These are phyloP conservation scores for Limosa lapponica DNA, from an alignment of 2,797 vertebrate species.

Conservation along the genomic window DNA sequence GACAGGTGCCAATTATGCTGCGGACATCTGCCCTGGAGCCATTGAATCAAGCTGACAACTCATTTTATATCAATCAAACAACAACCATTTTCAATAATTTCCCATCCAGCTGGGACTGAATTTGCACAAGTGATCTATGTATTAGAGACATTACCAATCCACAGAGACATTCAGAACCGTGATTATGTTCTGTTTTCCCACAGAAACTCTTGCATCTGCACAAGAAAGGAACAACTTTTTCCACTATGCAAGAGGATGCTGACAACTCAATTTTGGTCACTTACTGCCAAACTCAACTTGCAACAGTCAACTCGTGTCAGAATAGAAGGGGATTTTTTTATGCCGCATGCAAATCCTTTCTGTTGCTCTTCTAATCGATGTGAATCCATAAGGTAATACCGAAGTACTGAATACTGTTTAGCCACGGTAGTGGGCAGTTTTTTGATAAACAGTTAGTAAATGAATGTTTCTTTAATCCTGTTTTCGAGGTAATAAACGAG, in stretches of 20 bases:
- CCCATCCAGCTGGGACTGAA: constrained; percentile 60
- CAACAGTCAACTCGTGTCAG: background rate
- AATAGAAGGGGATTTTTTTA: background rate
- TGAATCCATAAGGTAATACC: background rate
- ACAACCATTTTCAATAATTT: constrained; percentile 61
- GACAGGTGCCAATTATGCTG: constrained; percentile 63
- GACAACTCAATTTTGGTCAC: constrained; percentile 36
- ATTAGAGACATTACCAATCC: constrained; percentile 58
- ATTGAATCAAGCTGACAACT: constrained; percentile 63
- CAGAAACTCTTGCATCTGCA: constrained; percentile 60
- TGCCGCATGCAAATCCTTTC: background rate
- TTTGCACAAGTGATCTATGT: constrained; percentile 61
- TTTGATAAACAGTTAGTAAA: background rate
- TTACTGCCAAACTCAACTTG: constrained; percentile 21
- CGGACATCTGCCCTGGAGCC: constrained; percentile 62
- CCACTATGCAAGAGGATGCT: background rate
- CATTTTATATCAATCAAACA: constrained; percentile 65
- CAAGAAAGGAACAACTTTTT: constrained; percentile 30
- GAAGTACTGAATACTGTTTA: background rate
- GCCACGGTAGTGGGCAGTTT: background rate
- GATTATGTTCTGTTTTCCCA: constrained; percentile 58
- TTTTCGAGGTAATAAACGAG: constrained; percentile 81
- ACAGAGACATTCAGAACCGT: constrained; percentile 32
- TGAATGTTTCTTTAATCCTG: background rate
- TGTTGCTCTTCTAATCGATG: background rate